phyloP scores from a whole-genome alignment of 2,113 vertebrate species.

The Martes martes region DNA sequence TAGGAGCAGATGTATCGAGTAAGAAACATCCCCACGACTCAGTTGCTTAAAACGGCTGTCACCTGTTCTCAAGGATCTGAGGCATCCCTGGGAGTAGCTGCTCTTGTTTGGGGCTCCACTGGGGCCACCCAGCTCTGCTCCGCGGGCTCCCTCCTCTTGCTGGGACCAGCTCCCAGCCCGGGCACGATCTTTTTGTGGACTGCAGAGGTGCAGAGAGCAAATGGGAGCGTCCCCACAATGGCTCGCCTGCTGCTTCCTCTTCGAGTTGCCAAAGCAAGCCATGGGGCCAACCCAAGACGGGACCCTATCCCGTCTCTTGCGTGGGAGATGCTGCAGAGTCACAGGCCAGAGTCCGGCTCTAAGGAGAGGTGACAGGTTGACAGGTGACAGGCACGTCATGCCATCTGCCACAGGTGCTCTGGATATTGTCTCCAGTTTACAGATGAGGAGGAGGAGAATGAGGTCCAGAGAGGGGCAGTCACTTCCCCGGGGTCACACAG shows the following conservation, averaged over 20 bases:
- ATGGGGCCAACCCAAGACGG: not conserved
- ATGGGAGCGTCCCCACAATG: not conserved
- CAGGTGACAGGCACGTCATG: not conserved
- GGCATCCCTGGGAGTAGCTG: not conserved
- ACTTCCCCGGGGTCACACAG: not conserved
- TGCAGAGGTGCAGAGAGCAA: not conserved
- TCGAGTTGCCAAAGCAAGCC: not conserved
- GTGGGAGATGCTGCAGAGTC: not conserved
- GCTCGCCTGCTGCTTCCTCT: not conserved
- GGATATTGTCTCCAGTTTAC: too few species aligned
- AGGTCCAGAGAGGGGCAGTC: not conserved
- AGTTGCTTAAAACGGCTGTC: not conserved
- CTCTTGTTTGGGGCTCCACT: not conserved
- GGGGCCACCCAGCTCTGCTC: not conserved
- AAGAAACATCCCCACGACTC: not conserved
- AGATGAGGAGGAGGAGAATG: not conserved
- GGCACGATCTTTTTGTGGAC: not conserved
- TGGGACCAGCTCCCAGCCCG: not conserved
- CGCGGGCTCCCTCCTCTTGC: fast-evolving
- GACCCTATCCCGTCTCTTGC: not conserved
- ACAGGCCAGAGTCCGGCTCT: not conserved
- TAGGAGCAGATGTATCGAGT: not conserved
- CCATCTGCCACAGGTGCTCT: fast-evolving
- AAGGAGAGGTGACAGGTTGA: not conserved
- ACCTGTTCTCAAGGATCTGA: not conserved